phyloP scores from a whole-genome alignment of 2,797 vertebrate species.

The Arvicola amphibius region DNA sequence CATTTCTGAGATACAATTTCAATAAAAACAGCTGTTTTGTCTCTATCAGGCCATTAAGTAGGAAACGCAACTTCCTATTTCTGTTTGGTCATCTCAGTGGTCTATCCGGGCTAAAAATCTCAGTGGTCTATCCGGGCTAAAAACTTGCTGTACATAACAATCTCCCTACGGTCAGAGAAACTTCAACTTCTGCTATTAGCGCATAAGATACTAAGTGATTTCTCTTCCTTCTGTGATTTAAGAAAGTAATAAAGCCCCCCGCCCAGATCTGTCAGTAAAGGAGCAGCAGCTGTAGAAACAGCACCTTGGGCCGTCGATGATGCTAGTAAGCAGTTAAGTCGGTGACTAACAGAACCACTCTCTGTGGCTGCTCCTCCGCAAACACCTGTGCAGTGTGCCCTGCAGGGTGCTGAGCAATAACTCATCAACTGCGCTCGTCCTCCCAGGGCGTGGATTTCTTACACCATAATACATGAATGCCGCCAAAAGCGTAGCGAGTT shows the following conservation, averaged over 20 bases:
- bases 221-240: slow-evolving; percentile 53
- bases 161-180: slow-evolving; percentile 41
- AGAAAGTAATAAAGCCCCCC: slow-evolving; percentile 50
- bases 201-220: slow-evolving; percentile 46
- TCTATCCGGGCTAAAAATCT: slow-evolving; percentile 55
- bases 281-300: slow-evolving; percentile 50
- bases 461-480: neutral
- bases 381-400: neutral
- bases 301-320: neutral
- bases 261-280: neutral
- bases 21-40: slow-evolving; percentile 65
- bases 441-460: slow-evolving; percentile 21
- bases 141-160: slow-evolving; percentile 29
- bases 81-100: slow-evolving; percentile 61
- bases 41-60: slow-evolving; percentile 57
- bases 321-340: neutral
- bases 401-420: neutral
- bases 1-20: slow-evolving; percentile 55
- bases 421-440: neutral
- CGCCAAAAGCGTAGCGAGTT: neutral
- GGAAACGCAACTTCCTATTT: slow-evolving; percentile 56
- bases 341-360: slow-evolving; percentile 6
- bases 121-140: slow-evolving; percentile 35
- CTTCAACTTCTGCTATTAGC: slow-evolving; percentile 8
- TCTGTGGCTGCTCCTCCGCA: neutral